Evolutionary conservation across 92 coral and sea anemone genomes (phyloP), one percentile per base, ranked within the genome.

Genomic region (Nematostella vectensis): DNA sequence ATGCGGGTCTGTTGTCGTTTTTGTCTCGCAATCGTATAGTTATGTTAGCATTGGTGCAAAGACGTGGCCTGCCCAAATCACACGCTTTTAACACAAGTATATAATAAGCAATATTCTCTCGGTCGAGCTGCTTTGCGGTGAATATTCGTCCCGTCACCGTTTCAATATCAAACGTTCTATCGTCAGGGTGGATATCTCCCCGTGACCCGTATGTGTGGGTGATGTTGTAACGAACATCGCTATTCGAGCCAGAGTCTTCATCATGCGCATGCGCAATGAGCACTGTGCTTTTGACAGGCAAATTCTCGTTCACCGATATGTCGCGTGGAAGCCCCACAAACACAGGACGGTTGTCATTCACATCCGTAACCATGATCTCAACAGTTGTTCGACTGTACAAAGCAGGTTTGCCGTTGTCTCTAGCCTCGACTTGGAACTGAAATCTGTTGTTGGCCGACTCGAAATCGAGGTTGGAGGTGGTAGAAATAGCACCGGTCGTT

Each of bases 311-410:
- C 29, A 62, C 26, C 2, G 58, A 27, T 23, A 30, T 4, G 19
- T 0, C 39, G 19, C 19, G 19, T 2, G 59, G 70, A 2, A 63
- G 9, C 25, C 37, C 37, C 6, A 22, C 21, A 25, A 74, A 76
- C 22, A 47, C 56, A n/a, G 82, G 82, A 11, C 60, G 47, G 31
- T 71, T 68, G 37, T 76, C 76, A 25, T 76, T 76, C 13, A 45
- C 52, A 31, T 76, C 77, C 11, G 58, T 59, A 23, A 76, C 67
- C 29, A 40, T 69, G 31, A 76, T 54, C 12, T 38, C 23, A 18
- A 76, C 70, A 19, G 31, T 25, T 3, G 53, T 55, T 37, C 17
- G 50, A 13, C 76, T 47, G 48, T n/a, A 25, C 11, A 62, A 39
- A 26, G 76, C 23, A 12, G 83, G 71, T 23, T 2, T 29, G 21